A percentile compares a stretch with the other conserved stretches of the same genome.
Conservation (phyloP, 2,797 vertebrate genomes). For the Argentina silus region DNA sequence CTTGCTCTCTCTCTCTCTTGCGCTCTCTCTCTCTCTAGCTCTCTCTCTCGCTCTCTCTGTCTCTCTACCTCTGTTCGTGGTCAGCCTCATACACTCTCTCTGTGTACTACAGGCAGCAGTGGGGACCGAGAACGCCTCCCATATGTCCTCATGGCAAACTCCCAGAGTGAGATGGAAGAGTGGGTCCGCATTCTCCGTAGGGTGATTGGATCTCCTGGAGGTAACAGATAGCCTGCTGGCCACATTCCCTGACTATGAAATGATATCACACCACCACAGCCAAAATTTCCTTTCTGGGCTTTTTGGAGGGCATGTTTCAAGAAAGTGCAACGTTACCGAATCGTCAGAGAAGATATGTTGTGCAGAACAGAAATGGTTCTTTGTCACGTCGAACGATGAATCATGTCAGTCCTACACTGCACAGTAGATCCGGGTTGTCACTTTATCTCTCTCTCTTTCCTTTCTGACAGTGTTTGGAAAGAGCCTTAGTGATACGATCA, state of each 20-base stretch:
- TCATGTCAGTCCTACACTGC: too few relatives aligned
- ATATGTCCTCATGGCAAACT: constrained; percentile 89
- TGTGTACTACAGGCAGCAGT: constrained; percentile 55
- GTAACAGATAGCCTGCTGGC: constrained; percentile 67
- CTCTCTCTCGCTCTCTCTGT: not conserved
- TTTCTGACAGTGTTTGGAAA: constrained; percentile 85
- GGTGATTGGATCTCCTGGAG: constrained; percentile 84
- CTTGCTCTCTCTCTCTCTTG: not conserved
- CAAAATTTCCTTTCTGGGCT: too few relatives aligned
- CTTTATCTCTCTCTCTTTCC: not conserved
- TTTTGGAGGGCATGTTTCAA: too few relatives aligned
- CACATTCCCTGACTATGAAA: not conserved
- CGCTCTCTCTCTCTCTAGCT: not conserved
- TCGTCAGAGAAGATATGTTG: too few relatives aligned
- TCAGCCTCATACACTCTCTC: not conserved
- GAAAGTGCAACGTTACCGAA: too few relatives aligned
- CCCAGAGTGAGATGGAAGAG: constrained; percentile 93
- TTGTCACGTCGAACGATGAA: too few relatives aligned
- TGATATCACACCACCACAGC: too few relatives aligned
- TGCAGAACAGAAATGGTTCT: too few relatives aligned
- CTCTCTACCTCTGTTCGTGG: not conserved
- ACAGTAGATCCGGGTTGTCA: too few relatives aligned
- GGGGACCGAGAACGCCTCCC: constrained; percentile 84
- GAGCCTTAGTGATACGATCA: constrained; percentile 83
- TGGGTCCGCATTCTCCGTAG: constrained; percentile 90